phyloP scores from a whole-genome alignment of 2,888 invertebrate genomes.

The Prionchulus punctatus region DNA sequence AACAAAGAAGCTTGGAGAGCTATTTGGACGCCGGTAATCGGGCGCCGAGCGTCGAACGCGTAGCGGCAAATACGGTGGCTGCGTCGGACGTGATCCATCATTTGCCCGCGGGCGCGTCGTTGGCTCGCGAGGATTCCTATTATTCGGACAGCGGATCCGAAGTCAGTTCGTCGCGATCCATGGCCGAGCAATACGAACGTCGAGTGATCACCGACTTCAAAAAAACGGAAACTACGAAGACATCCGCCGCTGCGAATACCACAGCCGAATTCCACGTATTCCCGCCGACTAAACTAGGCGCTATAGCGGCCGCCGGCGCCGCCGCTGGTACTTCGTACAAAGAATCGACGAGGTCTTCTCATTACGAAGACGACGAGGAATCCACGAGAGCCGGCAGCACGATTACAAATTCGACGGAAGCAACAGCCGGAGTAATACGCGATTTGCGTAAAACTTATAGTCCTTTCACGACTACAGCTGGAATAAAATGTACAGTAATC shows the following conservation, averaged over 20 bases:
- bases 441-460: too few species aligned
- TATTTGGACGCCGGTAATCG: not conserved
- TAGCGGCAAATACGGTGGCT: constrained; percentile 11
- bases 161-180: constrained; percentile 18
- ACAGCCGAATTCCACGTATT: constrained; percentile 15
- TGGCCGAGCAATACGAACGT: constrained; percentile 21
- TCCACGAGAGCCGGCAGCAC: too few species aligned
- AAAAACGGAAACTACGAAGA: constrained; percentile 23
- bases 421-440: too few species aligned
- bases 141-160: not conserved
- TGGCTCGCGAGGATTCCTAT: not conserved
- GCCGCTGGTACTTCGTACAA: not conserved
- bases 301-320: not conserved
- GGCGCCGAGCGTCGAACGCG: constrained; percentile 9
- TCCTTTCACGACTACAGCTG: too few species aligned
- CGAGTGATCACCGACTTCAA: constrained; percentile 28
- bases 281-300: constrained; percentile 7
- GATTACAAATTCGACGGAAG: too few species aligned
- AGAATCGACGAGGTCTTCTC: too few species aligned
- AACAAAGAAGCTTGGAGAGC: not conserved
- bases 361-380: too few species aligned
- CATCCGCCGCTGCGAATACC: constrained; percentile 19
- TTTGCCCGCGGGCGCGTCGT: not conserved
- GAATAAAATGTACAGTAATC: too few species aligned
- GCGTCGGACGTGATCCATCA: constrained; percentile 4